phyloP scores from a whole-genome alignment of 2,888 invertebrate species.

The Caradrina clavipalpis region DNA sequence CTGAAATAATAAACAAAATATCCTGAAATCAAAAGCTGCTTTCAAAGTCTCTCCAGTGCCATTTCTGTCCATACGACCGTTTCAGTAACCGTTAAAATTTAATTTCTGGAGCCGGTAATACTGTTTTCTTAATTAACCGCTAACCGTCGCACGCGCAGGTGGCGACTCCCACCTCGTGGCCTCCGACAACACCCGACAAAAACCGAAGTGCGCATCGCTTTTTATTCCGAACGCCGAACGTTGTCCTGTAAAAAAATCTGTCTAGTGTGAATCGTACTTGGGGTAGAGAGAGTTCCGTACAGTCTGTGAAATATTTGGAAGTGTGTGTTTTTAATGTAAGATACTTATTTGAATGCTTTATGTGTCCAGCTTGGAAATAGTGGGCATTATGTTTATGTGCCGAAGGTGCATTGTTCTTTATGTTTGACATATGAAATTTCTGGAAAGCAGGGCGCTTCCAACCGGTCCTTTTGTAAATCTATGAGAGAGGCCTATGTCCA shows the following conservation, averaged over 20 bases:
- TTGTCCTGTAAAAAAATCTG: slow-evolving; percentile 53
- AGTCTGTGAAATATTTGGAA: too few species aligned
- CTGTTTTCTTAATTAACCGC: slow-evolving; percentile 41
- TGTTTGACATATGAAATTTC: too few species aligned
- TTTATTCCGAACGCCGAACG: slow-evolving; percentile 53
- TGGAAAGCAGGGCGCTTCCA: too few species aligned
- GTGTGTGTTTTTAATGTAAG: too few species aligned
- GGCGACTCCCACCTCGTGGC: slow-evolving; percentile 56
- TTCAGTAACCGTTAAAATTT: slow-evolving; percentile 9
- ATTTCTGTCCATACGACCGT: neutral
- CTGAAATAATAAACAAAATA: too few species aligned
- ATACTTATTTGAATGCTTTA: too few species aligned
- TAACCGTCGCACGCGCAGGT: slow-evolving; percentile 55
- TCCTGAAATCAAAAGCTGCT: neutral
- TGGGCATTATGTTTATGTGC: too few species aligned
- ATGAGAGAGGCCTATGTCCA: too few species aligned
- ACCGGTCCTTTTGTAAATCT: too few species aligned
- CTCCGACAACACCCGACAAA: slow-evolving; percentile 57
- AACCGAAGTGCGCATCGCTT: slow-evolving; percentile 58
- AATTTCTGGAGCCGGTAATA: slow-evolving; percentile 19
- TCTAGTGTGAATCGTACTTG: neutral
- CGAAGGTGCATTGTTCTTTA: too few species aligned
- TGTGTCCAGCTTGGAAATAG: too few species aligned
- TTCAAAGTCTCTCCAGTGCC: neutral
- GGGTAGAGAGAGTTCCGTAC: slow-evolving; percentile 15